A percentile compares a stretch with the other conserved stretches of the same genome.
Evolutionary conservation across 2,797 vertebrate genomes (phyloP).

Genomic region (Crypturellus tataupa): DNA sequence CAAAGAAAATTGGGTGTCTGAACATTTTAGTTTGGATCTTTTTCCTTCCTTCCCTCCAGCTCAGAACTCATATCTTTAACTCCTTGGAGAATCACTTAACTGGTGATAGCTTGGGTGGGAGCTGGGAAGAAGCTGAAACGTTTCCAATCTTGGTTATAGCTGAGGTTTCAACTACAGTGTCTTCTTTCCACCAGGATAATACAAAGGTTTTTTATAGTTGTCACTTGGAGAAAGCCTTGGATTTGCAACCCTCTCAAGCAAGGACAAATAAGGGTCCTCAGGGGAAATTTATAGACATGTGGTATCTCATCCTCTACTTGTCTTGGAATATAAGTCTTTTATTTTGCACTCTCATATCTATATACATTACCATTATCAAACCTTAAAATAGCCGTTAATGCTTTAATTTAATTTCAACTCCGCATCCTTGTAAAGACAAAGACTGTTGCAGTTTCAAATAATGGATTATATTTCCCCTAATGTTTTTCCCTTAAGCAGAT

Average conservation of each 20-base stretch:
- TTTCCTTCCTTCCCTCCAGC: not conserved
- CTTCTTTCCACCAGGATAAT: not conserved
- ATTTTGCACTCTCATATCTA: not conserved
- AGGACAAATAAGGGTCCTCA: not conserved
- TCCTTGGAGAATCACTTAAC: not conserved
- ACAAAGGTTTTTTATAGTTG: not conserved
- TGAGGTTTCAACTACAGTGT: not conserved
- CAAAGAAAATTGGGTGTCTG: not conserved
- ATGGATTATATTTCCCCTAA: not conserved
- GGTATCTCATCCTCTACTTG: not conserved
- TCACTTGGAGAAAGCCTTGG: not conserved
- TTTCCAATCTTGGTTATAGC: no score
- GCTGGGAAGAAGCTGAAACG: not conserved
- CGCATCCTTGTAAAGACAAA: not conserved
- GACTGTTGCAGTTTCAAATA: not conserved
- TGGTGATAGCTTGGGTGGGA: not conserved
- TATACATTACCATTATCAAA: not conserved
- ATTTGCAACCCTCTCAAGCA: not conserved
- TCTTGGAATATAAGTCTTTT: not conserved
- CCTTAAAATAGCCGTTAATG: not conserved
- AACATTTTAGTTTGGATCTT: not conserved
- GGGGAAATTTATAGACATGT: not conserved
- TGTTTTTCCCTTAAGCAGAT: not conserved
- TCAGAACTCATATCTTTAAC: rapidly evolving
- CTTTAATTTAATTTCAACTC: not conserved